These are phyloP conservation scores for Sebastes steindachneri DNA, from an alignment of 2,797 vertebrate genomes.

Conservation along the genomic window DNA sequence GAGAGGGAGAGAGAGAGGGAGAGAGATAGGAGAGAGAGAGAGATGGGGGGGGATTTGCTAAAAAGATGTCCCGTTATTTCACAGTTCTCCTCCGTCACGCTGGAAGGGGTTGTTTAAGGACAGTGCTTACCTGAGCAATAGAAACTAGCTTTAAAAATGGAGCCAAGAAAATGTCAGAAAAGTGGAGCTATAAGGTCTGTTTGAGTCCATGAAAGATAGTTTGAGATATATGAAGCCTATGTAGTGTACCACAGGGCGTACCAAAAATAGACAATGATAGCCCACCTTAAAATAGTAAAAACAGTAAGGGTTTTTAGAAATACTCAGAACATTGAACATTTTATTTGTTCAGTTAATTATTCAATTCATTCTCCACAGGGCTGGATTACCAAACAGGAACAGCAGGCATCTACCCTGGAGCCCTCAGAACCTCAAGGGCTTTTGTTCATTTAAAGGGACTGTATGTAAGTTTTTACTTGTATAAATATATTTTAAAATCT, in stretches of 20 bases:
- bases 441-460: not conserved
- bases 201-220: not conserved
- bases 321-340: not conserved
- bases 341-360: not conserved
- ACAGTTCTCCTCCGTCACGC: not conserved
- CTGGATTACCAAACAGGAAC: not conserved
- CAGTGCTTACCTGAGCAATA: not conserved
- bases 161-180: not conserved
- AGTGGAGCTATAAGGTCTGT: not conserved
- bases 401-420: not conserved
- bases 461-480: no score
- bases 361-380: not conserved
- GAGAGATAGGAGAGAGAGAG: not conserved
- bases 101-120: not conserved
- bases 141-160: not conserved
- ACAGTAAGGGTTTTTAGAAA: not conserved
- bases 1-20: not conserved
- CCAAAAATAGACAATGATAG: not conserved
- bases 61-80: constrained; percentile 41
- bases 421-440: not conserved
- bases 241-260: not conserved
- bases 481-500: not conserved
- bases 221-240: not conserved
- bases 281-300: not conserved
- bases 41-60: not conserved